A percentile compares a stretch with the other conserved stretches of the same genome.
These are phyloP conservation scores for Eristalinus aeneus DNA, from an alignment of 2,888 invertebrate genomes.

Conservation along the genomic window DNA sequence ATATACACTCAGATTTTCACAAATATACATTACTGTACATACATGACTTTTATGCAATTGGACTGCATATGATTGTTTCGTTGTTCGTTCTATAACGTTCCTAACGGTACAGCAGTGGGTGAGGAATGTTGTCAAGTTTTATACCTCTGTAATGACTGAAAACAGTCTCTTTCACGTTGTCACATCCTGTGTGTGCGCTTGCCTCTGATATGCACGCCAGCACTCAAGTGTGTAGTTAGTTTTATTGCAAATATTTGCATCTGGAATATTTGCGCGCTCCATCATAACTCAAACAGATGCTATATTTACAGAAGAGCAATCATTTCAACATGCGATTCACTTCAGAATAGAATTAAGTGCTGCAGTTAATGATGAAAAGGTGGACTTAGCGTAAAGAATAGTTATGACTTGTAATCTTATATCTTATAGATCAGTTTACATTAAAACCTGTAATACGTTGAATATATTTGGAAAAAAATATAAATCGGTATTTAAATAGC, in stretches of 20 bases:
- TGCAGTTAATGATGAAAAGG: conserved; percentile 71
- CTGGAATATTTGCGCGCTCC: conserved; percentile 80
- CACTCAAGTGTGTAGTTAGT: conserved; percentile 76
- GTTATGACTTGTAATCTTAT: not conserved
- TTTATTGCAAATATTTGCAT: conserved; percentile 79
- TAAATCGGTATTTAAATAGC: too few relatives aligned
- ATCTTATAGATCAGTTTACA: not conserved
- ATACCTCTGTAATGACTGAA: conserved; percentile 57
- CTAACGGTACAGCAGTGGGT: conserved; percentile 43
- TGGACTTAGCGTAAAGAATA: conserved; percentile 53
- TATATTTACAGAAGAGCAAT: conserved; percentile 80
- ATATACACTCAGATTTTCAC: not conserved
- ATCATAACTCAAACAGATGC: conserved; percentile 80
- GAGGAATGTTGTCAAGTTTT: conserved; percentile 54
- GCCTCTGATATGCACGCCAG: conserved; percentile 75
- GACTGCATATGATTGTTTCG: conserved; percentile 35
- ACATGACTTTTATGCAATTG: conserved; percentile 42
- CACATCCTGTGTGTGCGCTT: conserved; percentile 48
- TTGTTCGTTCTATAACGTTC: conserved; percentile 27
- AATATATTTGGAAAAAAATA: too few relatives aligned
- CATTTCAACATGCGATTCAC: conserved; percentile 79
- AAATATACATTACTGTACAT: not conserved
- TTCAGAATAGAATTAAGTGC: conserved; percentile 79
- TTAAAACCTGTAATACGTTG: too few relatives aligned
- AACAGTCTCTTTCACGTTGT: conserved; percentile 40